Percentiles rank a stretch among this genome's conserved stretches.
These are phyloP conservation scores for Periophthalmus magnuspinnatus DNA, from an alignment of 2,797 vertebrate species.

Conservation along the genomic window DNA sequence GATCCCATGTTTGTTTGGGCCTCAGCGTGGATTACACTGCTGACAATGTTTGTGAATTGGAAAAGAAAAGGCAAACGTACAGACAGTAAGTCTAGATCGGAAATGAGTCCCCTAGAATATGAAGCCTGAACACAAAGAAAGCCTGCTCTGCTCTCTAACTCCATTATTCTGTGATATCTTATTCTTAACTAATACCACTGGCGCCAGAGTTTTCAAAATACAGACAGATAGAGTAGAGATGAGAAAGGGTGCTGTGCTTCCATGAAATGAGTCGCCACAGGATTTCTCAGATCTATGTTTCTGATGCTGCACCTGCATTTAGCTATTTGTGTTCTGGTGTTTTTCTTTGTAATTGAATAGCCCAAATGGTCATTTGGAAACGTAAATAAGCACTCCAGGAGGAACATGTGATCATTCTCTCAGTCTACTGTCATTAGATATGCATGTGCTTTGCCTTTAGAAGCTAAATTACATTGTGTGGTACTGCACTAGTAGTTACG, in stretches of 20 bases:
- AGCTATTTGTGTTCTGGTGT: not conserved
- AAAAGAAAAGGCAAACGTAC: conserved; percentile 34
- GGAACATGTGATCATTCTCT: not conserved
- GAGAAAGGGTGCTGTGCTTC: not conserved
- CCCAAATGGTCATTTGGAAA: not conserved
- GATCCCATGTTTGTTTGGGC: conserved; percentile 40
- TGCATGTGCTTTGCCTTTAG: too few species aligned
- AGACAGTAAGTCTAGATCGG: not conserved
- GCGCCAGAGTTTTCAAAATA: not conserved
- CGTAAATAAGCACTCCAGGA: not conserved
- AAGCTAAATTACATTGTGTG: too few species aligned
- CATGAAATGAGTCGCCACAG: not conserved
- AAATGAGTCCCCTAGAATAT: not conserved
- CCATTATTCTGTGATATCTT: not conserved
- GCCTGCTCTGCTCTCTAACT: not conserved
- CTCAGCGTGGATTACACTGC: conserved; percentile 32
- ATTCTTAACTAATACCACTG: not conserved
- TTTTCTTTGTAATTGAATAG: not conserved
- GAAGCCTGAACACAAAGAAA: not conserved
- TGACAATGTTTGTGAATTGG: conserved; percentile 64
- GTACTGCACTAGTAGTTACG: too few species aligned
- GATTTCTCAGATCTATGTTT: not conserved
- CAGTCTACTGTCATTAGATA: too few species aligned
- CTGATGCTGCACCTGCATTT: not conserved
- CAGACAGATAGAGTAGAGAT: not conserved